Evolutionary conservation across 2,888 invertebrate genomes (phyloP).

Genomic region (Tipula unca): DNA sequence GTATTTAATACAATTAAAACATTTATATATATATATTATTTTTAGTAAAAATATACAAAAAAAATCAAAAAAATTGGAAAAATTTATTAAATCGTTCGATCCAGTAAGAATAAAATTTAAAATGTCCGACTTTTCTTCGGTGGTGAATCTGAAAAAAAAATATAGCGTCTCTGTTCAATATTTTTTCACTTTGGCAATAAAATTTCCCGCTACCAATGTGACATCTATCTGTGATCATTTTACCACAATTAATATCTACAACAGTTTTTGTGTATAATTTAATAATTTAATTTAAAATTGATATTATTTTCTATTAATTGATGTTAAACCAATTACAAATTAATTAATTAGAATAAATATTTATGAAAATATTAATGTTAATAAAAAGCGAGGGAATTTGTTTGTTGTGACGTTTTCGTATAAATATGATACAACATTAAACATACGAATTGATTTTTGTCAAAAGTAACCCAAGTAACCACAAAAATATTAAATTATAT

Average conservation of each 20-base stretch:
- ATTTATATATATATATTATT: not conserved
- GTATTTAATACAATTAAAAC: not conserved
- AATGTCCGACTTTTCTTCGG: slow-evolving; percentile 18
- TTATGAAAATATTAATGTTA: not conserved
- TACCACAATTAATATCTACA: not conserved
- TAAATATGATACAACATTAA: not conserved
- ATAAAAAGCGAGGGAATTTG: not conserved
- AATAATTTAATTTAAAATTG: too few species aligned
- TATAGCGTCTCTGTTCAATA: slow-evolving; percentile 18
- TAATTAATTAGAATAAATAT: too few species aligned
- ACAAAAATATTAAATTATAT: not conserved
- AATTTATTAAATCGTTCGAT: slow-evolving; percentile 16
- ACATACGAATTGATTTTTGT: not conserved
- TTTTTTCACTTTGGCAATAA: not conserved
- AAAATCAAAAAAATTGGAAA: not conserved
- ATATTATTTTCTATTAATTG: too few species aligned
- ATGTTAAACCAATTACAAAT: too few species aligned
- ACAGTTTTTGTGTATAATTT: not conserved
- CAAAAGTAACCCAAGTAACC: not conserved
- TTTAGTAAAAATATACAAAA: slow-evolving; percentile 14
- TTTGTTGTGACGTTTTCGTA: not conserved
- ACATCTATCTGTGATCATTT: not conserved
- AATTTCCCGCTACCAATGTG: not conserved
- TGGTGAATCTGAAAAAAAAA: not conserved
- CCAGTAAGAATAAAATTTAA: slow-evolving; percentile 14